Base-by-base conservation (phyloP, 2,797 vertebrate species). In the Aselliscus stoliczkanus region DNA sequence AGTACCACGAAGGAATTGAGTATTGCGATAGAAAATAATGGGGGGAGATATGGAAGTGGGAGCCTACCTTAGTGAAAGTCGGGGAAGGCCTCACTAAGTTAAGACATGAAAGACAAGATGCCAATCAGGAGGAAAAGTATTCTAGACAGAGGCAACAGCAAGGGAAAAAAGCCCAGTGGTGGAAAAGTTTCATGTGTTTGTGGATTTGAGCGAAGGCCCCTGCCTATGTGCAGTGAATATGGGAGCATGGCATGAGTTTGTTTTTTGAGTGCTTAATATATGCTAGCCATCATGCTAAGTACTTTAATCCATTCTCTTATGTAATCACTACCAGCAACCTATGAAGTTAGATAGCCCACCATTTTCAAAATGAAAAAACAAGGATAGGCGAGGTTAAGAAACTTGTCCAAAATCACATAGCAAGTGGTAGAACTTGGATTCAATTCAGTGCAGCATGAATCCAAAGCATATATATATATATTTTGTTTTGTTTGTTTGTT, bases 311-410 rank as follows among this genome's bases (percentile, higher is more conserved):
- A 44, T 56, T 9, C 42, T 81, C 62, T 80, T 79, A 83, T 0
- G 25, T 64, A 72, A 93, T 42, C 25, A 81, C 54, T 70, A 77
- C 39, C 27, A 90, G 77, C 92, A 77, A 95, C 52, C 25, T 70
- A 67, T 21, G 12, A 84, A 86, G 75, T 86, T 42, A 80, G 67
- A 85, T 4, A 72, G 0, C 11, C 25, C 6, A 44, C 21, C 18
- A 44, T 79, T 86, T 93, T 81, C 67, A 84, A 96, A 96, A 88
- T 34, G 72, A 93, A 94, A 67, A 85, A 86, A 65, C 17, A 67
- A 37, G 50, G 50, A 62, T 8, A 92, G 25, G 31, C 70, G 21
- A 90, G 10, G 7, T 75, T 90, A 86, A 93, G 72, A 88, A 94
- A 94, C 31, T 31, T 82, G 29, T 76, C 90, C 25, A 91, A 91